A percentile compares a stretch with the other conserved stretches of the same genome.
phyloP scores from a whole-genome alignment of 1,140 invertebrate genomes.

The Tenebrio molitor region DNA sequence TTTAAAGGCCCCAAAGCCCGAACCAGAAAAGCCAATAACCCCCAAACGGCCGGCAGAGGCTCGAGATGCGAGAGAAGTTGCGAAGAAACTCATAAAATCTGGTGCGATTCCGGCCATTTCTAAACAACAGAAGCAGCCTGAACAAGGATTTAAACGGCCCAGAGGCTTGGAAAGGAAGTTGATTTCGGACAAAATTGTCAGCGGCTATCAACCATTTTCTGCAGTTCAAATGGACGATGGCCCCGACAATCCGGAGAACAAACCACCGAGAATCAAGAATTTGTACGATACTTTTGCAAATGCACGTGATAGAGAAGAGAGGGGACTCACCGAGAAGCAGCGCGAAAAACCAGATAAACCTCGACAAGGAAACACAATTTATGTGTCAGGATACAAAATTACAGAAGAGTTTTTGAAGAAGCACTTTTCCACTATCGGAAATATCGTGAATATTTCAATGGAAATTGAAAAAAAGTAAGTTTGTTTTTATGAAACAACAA shows the following conservation, averaged over 20 bases:
- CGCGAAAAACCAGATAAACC: constrained; percentile 75
- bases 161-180: constrained; percentile 84
- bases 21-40: constrained; percentile 84
- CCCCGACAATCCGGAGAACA: constrained; percentile 66
- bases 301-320: constrained; percentile 77
- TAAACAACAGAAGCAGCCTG: constrained; percentile 81
- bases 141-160: constrained; percentile 76
- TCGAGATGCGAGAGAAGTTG: constrained; percentile 93
- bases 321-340: constrained; percentile 69
- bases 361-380: constrained; percentile 86
- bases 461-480: constrained; percentile 88
- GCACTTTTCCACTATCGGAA: constrained; percentile 83
- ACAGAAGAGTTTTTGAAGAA: constrained; percentile 87
- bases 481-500: constrained; percentile 22
- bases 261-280: constrained; percentile 76
- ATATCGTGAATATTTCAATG: constrained; percentile 90
- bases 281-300: constrained; percentile 92
- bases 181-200: constrained; percentile 79
- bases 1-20: constrained; percentile 88
- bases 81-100: constrained; percentile 94
- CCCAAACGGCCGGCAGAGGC: constrained; percentile 88
- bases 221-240: constrained; percentile 82
- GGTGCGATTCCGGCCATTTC: constrained; percentile 90
- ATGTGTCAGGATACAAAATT: constrained; percentile 85
- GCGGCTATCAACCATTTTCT: constrained; percentile 92